Base-by-base conservation (phyloP, 2,113 vertebrate species). In the Phaetusa simplex region DNA sequence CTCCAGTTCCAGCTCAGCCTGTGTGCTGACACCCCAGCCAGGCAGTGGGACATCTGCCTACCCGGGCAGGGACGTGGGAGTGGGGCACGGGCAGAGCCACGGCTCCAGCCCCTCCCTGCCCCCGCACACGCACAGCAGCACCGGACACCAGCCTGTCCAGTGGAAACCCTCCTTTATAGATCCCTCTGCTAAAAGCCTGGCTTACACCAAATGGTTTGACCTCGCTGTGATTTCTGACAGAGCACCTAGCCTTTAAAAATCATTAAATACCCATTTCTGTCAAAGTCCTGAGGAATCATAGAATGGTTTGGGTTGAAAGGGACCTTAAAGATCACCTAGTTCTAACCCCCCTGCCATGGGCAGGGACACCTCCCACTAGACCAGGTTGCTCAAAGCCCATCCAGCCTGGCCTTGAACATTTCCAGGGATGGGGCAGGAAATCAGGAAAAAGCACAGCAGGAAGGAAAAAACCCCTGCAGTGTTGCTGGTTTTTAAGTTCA, bases 71-170 rank as follows among this genome's bases (percentile, higher is more conserved):
- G 62, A 8, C 16, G 12, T 2, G 6, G 42, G 21, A 72, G 17
- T 0, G 0, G 49, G 38, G 24, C 32, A 53, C 1, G 0, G 6
- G 76, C 53, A 93, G 34, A 76, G 45, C 17, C 67, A 80, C 0
- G 1, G 22, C 26, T 79, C 34, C 47, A 71, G 55, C 24, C 32
- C 18, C 49, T 34, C 20, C 0, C 23, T 62, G 29, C 19, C 52
- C 2, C 6, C 12, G 2, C 16, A 17, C 20, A 18, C 17, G 29
- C 27, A 29, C 0, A 5, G 62, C 71, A 86, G 32, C 34, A 10
- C 58, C 32, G 36, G n/a, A 70, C 79, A 76, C 6, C 40, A 32
- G 32, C 6, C 45, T 26, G 11, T 15, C 40, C 11, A 2, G 12
- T 66, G 38, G 21, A 30, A 58, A n/a, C 14, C 11, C 3, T 11